phyloP scores from a whole-genome alignment of 2,888 invertebrate species.

The Rhimphoctona megacephalus region DNA sequence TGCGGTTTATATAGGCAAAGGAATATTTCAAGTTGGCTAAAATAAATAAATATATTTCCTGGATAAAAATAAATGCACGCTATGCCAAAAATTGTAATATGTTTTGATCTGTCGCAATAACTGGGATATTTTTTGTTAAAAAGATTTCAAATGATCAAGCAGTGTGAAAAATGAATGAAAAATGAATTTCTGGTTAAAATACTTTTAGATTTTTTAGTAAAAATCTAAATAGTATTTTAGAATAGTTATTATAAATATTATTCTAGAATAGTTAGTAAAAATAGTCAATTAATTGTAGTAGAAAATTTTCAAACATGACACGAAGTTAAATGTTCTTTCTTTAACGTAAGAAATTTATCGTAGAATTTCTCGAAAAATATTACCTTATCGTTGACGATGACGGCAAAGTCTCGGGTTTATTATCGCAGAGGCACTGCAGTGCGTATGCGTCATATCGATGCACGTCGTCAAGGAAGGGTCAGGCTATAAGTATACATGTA shows the following conservation, averaged over 20 bases:
- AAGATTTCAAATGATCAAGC: not conserved
- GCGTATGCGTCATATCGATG: slow-evolving; percentile 56
- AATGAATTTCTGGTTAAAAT: not conserved
- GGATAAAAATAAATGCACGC: not conserved
- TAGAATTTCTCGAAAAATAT: not conserved
- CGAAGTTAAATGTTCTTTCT: not conserved
- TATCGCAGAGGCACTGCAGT: slow-evolving; percentile 37
- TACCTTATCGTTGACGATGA: not conserved
- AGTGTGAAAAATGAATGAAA: not conserved
- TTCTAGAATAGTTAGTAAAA: no score
- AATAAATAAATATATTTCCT: not conserved
- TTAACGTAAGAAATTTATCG: not conserved
- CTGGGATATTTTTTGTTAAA: not conserved
- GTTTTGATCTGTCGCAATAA: not conserved
- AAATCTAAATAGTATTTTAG: no score
- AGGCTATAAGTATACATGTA: slow-evolving; percentile 23
- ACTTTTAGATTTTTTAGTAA: not conserved
- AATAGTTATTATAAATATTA: no score
- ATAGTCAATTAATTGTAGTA: no score
- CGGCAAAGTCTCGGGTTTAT: slow-evolving; percentile 21
- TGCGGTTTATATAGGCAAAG: not conserved
- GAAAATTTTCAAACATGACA: not conserved
- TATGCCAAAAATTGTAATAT: not conserved
- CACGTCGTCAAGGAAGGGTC: slow-evolving; percentile 56
- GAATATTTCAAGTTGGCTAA: not conserved